Evolutionary conservation across 1,140 invertebrate species (phyloP), one percentile per base, ranked within the genome.

Genomic region (Ridgeia piscesae): DNA sequence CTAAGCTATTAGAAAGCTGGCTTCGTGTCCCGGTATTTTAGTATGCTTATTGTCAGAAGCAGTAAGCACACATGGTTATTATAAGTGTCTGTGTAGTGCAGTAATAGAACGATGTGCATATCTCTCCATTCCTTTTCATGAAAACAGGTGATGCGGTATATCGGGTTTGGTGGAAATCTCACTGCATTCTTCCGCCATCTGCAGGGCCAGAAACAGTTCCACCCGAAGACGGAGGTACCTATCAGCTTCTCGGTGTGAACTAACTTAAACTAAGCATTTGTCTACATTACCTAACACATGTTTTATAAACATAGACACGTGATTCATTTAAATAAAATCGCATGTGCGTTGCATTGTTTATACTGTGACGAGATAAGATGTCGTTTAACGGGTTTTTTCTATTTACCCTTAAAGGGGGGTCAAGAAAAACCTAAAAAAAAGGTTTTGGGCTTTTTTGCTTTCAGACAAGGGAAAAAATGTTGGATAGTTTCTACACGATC

Each of bases 151-250:
- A 94, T 95, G 27, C 35, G 92, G 27, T 93, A 93, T 14, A 91
- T 95, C 9, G 93, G 93, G 0, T 94, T 93, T 91, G 93, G 95
- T 89, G 93, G 94, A 92, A 93, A 93, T 21, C 91, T 94, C 0
- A 91, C 93, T 35, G 93, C 94, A 58, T 95, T 94, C 91, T 94
- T 92, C 14, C 92, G 94, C 9, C 93, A 93, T 91, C 93, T 95
- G 2, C 92, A 94, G 77, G 93, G 93, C 34, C 93, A 95, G 88
- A 34, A 42, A 27, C 48, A 92, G 0, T 94, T 93, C 35, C 94
- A 92, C 88, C 94, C 94, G 90, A 42, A 92, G 34, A 91, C 89
- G 14, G 77, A 92, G 92, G 92, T 92, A 92, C 91, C 35, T 17
- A 77, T 21, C 58, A 31, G 17, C 2, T 4, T 77, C 11, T 31